Conservation (phyloP, 2,113 vertebrate species). For the Daphoenositta chrysoptera region DNA sequence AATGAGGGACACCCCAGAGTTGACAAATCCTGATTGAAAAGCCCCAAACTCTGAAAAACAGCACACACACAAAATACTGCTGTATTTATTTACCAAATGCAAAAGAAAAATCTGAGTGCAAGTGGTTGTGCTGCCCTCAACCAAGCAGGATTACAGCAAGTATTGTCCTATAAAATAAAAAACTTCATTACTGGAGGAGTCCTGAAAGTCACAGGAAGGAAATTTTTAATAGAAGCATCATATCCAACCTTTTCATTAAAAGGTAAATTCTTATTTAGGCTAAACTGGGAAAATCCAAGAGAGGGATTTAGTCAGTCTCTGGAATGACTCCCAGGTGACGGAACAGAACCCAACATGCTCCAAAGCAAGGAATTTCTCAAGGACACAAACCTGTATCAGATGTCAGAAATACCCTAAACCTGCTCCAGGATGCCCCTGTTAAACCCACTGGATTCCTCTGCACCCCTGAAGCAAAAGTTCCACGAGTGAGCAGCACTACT, state of each 20-base stretch:
- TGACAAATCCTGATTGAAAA: background rate
- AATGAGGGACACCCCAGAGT: background rate
- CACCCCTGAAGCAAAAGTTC: background rate
- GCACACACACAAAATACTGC: background rate
- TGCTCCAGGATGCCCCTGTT: background rate
- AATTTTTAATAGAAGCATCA: background rate
- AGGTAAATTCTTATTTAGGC: background rate
- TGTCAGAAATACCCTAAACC: background rate
- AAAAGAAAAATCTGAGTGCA: background rate
- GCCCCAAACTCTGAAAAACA: background rate
- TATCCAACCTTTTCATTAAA: accelerated
- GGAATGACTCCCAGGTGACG: background rate
- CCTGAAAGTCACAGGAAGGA: background rate
- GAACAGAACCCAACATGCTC: background rate
- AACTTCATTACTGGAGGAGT: background rate
- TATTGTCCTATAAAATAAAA: background rate
- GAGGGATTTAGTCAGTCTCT: background rate
- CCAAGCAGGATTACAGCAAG: background rate
- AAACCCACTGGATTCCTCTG: background rate
- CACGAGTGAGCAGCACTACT: background rate
- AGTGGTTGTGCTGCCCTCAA: background rate
- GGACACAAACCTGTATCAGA: background rate
- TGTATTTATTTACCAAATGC: background rate
- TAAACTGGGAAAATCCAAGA: background rate
- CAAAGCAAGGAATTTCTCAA: background rate